Conservation (phyloP, 2,888 invertebrate species). For the Junonia oenone region DNA sequence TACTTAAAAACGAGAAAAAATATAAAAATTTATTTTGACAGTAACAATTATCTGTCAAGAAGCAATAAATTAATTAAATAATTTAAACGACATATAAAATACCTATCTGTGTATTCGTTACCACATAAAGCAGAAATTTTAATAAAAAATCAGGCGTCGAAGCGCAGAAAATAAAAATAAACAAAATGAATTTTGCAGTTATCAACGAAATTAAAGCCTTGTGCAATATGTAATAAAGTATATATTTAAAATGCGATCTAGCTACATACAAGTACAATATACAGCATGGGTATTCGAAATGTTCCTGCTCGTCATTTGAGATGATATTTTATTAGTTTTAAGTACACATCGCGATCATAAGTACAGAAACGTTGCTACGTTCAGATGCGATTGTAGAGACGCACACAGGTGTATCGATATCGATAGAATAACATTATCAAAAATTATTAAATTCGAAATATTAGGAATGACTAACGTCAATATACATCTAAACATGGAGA, state of each 20-base stretch:
- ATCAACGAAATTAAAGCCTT: slow-evolving; percentile 26
- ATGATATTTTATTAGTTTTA: not conserved
- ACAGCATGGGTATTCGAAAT: slow-evolving; percentile 8
- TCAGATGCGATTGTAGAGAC: slow-evolving; percentile 33
- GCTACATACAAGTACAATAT: slow-evolving; percentile 17
- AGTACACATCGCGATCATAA: slow-evolving; percentile 23
- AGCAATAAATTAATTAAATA: not conserved
- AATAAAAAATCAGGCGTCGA: slow-evolving; percentile 19
- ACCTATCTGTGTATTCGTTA: not conserved
- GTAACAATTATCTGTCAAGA: not conserved
- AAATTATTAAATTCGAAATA: slow-evolving; percentile 59
- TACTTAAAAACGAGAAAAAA: not conserved
- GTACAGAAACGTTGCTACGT: slow-evolving; percentile 23
- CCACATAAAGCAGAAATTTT: not conserved
- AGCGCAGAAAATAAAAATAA: slow-evolving; percentile 10
- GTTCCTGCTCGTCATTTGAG: not conserved
- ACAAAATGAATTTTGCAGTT: slow-evolving; percentile 5
- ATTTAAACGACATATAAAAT: not conserved
- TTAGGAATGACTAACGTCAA: slow-evolving; percentile 63
- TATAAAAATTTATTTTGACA: not conserved
- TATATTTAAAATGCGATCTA: slow-evolving; percentile 18
- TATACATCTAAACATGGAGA: slow-evolving; percentile 46
- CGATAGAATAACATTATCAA: slow-evolving; percentile 39
- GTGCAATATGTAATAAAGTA: slow-evolving; percentile 30
- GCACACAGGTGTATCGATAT: slow-evolving; percentile 38